phyloP scores from a whole-genome alignment of 2,113 vertebrate species.

The Sylvia atricapilla region DNA sequence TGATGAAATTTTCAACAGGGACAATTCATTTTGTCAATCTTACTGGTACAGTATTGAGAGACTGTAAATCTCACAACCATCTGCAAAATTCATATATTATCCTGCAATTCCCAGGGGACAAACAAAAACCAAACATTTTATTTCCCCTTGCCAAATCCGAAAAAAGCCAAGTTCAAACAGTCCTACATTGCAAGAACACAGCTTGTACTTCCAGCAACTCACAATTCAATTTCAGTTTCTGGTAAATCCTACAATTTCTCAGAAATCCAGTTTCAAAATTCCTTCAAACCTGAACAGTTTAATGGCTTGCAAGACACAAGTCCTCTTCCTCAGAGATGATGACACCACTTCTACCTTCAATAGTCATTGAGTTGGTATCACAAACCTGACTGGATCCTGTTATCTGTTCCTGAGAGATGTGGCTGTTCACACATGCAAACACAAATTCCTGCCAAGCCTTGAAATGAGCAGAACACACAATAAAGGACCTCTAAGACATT shows the following conservation, averaged over 20 bases:
- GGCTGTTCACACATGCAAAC: fast-evolving
- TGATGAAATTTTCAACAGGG: not conserved
- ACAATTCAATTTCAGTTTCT: not conserved
- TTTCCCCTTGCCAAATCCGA: not conserved
- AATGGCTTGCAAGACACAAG: not conserved
- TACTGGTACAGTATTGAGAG: not conserved
- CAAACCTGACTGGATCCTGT: not conserved
- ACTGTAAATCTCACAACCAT: not conserved
- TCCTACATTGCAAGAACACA: not conserved
- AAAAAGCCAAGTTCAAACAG: not conserved
- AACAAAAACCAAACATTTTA: not conserved
- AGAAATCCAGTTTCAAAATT: not conserved
- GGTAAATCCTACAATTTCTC: not conserved
- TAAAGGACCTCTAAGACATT: not conserved
- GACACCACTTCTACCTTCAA: not conserved
- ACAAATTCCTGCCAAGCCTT: not conserved
- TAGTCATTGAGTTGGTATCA: not conserved
- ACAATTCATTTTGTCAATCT: not conserved
- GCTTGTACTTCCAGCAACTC: not conserved
- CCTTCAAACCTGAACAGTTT: not conserved
- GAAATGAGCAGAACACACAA: not conserved
- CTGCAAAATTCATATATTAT: not conserved
- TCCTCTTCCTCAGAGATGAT: not conserved
- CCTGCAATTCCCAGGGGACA: not conserved
- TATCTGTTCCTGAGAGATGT: not conserved